phyloP scores from a whole-genome alignment of 2,797 vertebrate species.

The Myioborus miniatus region DNA sequence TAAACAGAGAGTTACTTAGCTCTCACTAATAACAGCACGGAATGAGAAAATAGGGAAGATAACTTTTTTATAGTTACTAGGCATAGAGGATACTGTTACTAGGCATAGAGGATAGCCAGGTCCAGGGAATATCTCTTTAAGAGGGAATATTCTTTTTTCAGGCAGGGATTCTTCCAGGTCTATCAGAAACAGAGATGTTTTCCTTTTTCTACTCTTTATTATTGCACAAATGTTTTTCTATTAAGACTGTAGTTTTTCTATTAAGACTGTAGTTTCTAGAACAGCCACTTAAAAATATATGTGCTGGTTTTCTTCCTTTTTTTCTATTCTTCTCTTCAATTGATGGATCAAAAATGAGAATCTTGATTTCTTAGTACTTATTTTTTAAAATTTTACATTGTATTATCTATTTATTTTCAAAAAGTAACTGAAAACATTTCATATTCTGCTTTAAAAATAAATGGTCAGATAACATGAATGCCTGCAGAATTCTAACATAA shows the following conservation, averaged over 20 bases:
- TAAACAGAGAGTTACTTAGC: background rate
- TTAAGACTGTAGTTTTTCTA: background rate
- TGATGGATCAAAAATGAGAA: background rate
- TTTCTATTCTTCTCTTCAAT: background rate
- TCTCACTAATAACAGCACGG: background rate
- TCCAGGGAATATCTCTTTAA: background rate
- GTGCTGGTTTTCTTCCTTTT: background rate
- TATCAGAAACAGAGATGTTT: fast-evolving
- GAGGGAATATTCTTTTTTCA: background rate
- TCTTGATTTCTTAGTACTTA: background rate
- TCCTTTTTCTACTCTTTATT: background rate
- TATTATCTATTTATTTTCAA: background rate
- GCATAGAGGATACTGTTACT: background rate
- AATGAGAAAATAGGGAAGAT: background rate
- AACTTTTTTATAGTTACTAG: background rate
- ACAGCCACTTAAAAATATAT: background rate
- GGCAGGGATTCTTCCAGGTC: background rate
- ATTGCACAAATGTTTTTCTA: background rate
- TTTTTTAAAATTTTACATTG: background rate
- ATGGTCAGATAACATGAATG: background rate
- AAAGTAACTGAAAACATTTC: background rate
- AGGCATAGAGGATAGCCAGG: background rate
- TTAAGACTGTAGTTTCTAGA: background rate
- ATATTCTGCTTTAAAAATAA: constrained; percentile 27
- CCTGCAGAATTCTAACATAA: background rate